A percentile compares a stretch with the other conserved stretches of the same genome.
Conservation (phyloP, 2,113 vertebrate species). For the Osmerus mordax region DNA sequence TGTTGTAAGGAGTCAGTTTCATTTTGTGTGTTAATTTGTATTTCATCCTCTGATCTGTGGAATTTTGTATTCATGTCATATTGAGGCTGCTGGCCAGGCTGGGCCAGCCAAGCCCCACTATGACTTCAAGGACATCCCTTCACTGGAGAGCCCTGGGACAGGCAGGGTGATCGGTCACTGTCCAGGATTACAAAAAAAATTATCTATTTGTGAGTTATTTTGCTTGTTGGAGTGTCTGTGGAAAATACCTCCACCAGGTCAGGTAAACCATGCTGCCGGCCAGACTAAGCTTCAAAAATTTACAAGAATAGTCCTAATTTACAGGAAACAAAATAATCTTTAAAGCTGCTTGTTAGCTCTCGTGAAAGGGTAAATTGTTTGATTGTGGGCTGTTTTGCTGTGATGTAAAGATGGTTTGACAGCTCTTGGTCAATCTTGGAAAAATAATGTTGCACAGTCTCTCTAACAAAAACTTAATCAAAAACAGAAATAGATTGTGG, state of each 20-base stretch:
- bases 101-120: conserved; percentile 37
- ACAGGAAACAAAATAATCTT: neutral
- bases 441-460: neutral
- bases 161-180: conserved; percentile 44
- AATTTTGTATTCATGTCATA: conserved; percentile 52
- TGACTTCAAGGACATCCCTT: conserved; percentile 57
- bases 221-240: conserved; percentile 5
- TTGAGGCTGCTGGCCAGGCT: conserved; percentile 45
- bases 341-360: neutral
- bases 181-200: conserved; percentile 1
- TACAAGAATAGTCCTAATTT: neutral
- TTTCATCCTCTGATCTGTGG: conserved; percentile 25
- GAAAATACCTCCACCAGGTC: neutral
- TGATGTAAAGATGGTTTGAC: conserved; percentile 1
- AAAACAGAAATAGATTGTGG: neutral
- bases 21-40: neutral
- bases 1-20: neutral
- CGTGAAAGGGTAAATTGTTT: too few relatives aligned
- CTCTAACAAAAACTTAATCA: neutral
- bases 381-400: too few relatives aligned
- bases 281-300: neutral
- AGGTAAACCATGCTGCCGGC: neutral
- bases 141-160: conserved; percentile 31
- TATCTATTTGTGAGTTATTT: conserved; percentile 5
- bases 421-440: neutral